These are phyloP conservation scores for Brenthis hecate DNA, from an alignment of 2,888 invertebrate species.

Conservation along the genomic window DNA sequence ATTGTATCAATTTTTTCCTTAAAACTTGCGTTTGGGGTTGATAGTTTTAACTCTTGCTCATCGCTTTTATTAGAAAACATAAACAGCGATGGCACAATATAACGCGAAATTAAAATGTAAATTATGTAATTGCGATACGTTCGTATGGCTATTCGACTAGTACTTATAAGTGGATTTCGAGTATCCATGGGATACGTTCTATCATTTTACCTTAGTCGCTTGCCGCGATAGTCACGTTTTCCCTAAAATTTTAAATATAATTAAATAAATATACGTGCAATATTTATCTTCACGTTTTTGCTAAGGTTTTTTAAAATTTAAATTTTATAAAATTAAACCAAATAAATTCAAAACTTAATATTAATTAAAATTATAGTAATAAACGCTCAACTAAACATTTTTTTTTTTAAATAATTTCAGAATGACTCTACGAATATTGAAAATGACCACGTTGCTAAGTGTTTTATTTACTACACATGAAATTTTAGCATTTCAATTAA, in stretches of 20 bases:
- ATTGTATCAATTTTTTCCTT: too few species aligned
- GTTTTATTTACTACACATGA: conserved; percentile 1
- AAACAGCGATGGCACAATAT: too few species aligned
- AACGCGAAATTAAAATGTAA: too few species aligned
- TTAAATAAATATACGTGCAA: background rate
- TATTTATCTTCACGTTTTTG: too few species aligned
- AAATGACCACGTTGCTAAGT: background rate
- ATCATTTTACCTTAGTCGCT: conserved; percentile 22
- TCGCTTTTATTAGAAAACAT: too few species aligned
- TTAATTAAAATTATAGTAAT: too few species aligned
- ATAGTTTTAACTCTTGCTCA: too few species aligned
- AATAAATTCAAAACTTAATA: too few species aligned
- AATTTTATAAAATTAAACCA: too few species aligned
- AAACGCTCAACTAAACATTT: too few species aligned
- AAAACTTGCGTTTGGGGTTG: too few species aligned
- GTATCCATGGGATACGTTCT: conserved; percentile 6
- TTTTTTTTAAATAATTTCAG: background rate
- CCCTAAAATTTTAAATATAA: background rate
- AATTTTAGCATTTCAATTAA: conserved; percentile 1
- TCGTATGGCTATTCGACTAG: background rate
- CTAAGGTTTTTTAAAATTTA: too few species aligned
- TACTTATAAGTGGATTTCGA: background rate
- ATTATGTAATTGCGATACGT: background rate
- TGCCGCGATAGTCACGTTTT: conserved; percentile 5
- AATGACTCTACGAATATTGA: conserved; percentile 17